Percentiles rank a stretch among this genome's conserved stretches.
Evolutionary conservation across 2,797 vertebrate genomes (phyloP).

Genomic region (Eulemur albifrons): DNA sequence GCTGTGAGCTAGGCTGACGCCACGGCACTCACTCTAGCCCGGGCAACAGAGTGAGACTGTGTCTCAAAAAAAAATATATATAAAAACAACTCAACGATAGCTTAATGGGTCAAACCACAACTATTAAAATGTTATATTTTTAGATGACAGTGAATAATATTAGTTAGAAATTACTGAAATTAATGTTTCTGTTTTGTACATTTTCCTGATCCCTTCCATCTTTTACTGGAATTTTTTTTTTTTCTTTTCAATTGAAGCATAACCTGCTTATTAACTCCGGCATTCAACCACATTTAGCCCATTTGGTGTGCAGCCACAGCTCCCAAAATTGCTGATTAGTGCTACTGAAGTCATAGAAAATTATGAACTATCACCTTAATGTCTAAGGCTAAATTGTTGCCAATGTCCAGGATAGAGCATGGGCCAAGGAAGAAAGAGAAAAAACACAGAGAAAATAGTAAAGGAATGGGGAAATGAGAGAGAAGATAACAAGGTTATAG

Average conservation of each 20-base stretch:
- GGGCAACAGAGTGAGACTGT: too few relatives aligned
- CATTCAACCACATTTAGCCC: neutral
- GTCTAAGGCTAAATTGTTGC: neutral
- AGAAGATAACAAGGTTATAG: neutral
- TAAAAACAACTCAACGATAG: too few relatives aligned
- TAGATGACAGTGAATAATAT: neutral
- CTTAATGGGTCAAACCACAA: neutral
- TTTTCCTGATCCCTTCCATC: neutral
- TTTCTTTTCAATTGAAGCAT: neutral
- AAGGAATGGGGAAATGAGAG: neutral
- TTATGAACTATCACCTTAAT: neutral
- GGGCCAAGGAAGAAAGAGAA: neutral
- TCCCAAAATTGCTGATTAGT: neutral
- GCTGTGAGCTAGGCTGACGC: too few relatives aligned
- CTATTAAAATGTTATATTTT: neutral
- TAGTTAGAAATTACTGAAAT: neutral
- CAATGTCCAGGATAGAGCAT: neutral
- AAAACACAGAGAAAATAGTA: neutral
- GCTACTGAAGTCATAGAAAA: neutral
- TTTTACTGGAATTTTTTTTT: neutral
- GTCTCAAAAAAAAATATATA: too few relatives aligned
- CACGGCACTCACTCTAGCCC: too few relatives aligned
- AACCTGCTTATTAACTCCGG: neutral
- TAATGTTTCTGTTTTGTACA: neutral
- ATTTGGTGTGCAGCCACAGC: neutral